Percentiles rank a stretch among this genome's conserved stretches.
phyloP scores from a whole-genome alignment of 2,888 invertebrate species.

The Baronia brevicornis region DNA sequence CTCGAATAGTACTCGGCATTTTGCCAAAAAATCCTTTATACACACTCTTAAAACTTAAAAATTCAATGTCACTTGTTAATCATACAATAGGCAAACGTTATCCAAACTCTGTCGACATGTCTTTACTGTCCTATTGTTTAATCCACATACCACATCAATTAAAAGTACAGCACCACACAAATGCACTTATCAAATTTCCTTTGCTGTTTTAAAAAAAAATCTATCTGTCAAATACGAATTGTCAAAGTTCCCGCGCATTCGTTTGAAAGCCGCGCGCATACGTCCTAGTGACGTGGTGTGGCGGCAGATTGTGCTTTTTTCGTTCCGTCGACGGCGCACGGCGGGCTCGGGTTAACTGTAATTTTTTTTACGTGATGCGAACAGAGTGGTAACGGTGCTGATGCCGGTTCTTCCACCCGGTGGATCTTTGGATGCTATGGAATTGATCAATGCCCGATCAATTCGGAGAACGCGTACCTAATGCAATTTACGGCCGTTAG shows the following conservation, averaged over 20 bases:
- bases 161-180: constrained; percentile 20
- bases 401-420: constrained; percentile 49
- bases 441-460: constrained; percentile 41
- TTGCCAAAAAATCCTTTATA: constrained; percentile 46
- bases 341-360: constrained; percentile 56
- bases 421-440: constrained; percentile 39
- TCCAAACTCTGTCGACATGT: constrained; percentile 50
- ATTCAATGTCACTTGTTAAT: constrained; percentile 31
- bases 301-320: constrained; percentile 64
- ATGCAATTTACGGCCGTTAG: constrained; percentile 13
- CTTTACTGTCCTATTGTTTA: constrained; percentile 18
- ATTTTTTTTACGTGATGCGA: constrained; percentile 64
- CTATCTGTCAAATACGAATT: constrained; percentile 31
- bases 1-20: constrained; percentile 74
- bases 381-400: constrained; percentile 52
- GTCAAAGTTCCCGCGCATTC: constrained; percentile 38
- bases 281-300: constrained; percentile 61
- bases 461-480: constrained; percentile 26
- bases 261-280: constrained; percentile 34
- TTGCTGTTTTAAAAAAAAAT: constrained; percentile 2
- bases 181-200: constrained; percentile 28
- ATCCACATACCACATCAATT: constrained; percentile 12
- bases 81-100: constrained; percentile 30
- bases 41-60: constrained; percentile 25
- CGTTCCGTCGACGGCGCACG: constrained; percentile 47